These are phyloP conservation scores for Oreochromis mossambicus DNA, from an alignment of 2,797 vertebrate genomes.

Conservation along the genomic window DNA sequence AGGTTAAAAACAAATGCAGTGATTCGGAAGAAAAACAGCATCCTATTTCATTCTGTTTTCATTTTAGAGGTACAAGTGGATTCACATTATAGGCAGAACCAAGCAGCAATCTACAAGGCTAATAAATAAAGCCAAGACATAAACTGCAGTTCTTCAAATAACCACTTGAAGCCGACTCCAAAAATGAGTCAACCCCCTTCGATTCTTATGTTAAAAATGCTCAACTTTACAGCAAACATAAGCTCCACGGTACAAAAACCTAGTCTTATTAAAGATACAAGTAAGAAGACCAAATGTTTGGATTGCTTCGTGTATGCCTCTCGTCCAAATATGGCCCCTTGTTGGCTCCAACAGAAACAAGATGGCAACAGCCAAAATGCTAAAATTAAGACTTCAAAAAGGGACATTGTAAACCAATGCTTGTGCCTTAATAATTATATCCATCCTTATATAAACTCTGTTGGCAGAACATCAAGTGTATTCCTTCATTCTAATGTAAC, in stretches of 20 bases:
- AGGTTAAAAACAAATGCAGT: slow-evolving; percentile 20
- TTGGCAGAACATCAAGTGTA: neutral
- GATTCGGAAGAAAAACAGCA: slow-evolving; percentile 28
- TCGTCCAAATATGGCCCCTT: neutral
- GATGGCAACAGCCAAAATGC: neutral
- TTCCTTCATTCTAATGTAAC: neutral
- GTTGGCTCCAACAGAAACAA: neutral
- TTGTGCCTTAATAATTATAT: neutral
- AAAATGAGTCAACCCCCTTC: neutral
- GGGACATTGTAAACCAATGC: neutral
- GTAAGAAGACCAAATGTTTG: neutral
- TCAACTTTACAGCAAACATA: neutral
- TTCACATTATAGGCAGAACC: neutral
- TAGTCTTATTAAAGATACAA: neutral
- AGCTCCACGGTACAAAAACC: neutral
- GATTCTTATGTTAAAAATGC: neutral
- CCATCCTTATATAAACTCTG: neutral
- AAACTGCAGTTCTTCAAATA: neutral
- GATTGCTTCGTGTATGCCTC: neutral
- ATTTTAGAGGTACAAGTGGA: slow-evolving; percentile 13
- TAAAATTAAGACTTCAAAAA: neutral
- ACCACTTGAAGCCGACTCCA: neutral
- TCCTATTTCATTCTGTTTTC: slow-evolving; percentile 36
- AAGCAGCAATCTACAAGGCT: neutral
- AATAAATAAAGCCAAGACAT: neutral